Percentiles rank a stretch among this genome's conserved stretches.
Evolutionary conservation across 1,140 invertebrate species (phyloP).

Genomic region (Apis florea): DNA sequence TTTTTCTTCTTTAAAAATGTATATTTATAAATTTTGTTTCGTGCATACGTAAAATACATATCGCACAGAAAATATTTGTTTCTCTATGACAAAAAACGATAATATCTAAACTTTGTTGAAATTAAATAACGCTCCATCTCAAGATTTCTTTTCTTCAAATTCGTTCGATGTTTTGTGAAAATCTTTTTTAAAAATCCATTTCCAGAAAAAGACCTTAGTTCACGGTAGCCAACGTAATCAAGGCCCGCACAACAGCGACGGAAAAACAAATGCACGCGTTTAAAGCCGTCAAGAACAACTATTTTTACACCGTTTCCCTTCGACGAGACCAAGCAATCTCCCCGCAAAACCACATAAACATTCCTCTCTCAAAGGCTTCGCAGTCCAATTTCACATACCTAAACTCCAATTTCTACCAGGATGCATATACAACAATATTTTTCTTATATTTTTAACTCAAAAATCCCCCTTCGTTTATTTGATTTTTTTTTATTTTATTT

Average conservation of each 20-base stretch:
- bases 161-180: not conserved
- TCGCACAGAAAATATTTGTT: no score
- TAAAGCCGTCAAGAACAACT: not conserved
- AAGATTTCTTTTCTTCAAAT: no score
- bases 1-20: no score
- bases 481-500: no score
- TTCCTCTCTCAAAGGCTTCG: not conserved
- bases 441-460: no score
- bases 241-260: not conserved
- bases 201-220: not conserved
- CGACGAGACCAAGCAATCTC: not conserved
- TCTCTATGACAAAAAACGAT: no score
- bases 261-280: conserved; percentile 19
- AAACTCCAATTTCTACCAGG: not conserved
- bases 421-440: no score
- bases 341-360: not conserved
- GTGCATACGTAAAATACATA: no score
- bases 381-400: not conserved
- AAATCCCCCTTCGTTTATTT: no score
- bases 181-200: not conserved
- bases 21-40: no score
- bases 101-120: no score
- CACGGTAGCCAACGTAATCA: not conserved
- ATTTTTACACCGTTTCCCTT: conserved; percentile 38
- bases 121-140: no score